Evolutionary conservation across 1,140 invertebrate species (phyloP).

Genomic region (Wiebesia pumilae): DNA sequence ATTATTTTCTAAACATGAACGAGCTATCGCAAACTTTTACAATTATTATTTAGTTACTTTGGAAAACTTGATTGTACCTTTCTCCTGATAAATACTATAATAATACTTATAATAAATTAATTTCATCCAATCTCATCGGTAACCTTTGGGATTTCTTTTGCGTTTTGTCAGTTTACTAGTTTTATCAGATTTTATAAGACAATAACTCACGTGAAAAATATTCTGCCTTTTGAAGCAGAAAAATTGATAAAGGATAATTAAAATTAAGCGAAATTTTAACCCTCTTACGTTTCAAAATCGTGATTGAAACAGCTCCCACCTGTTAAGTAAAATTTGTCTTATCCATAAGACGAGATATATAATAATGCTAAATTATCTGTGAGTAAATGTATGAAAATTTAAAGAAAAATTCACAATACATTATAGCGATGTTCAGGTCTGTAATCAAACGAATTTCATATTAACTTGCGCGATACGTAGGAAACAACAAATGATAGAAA

Average conservation of each 20-base stretch:
- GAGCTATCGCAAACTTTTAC: constrained; percentile 8
- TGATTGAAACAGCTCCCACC: too few species aligned
- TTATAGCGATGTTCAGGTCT: not conserved
- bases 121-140: not conserved
- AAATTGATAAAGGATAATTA: too few species aligned
- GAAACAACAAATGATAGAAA: too few species aligned
- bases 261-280: too few species aligned
- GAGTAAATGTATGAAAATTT: not conserved
- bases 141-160: too few species aligned
- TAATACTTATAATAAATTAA: not conserved
- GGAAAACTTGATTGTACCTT: not conserved
- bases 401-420: not conserved
- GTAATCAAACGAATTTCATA: not conserved
- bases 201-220: too few species aligned
- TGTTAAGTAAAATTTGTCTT: too few species aligned
- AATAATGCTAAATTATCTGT: not conserved
- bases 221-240: too few species aligned
- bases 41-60: not conserved
- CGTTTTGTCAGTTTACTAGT: too few species aligned
- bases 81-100: not conserved
- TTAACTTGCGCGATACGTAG: not conserved
- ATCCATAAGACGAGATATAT: too few species aligned
- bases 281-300: too few species aligned
- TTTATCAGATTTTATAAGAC: too few species aligned
- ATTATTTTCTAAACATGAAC: constrained; percentile 7